Percentiles rank a stretch among this genome's conserved stretches.
Conservation (phyloP, 2,888 invertebrate genomes). For the Liodrosophila aerea region DNA sequence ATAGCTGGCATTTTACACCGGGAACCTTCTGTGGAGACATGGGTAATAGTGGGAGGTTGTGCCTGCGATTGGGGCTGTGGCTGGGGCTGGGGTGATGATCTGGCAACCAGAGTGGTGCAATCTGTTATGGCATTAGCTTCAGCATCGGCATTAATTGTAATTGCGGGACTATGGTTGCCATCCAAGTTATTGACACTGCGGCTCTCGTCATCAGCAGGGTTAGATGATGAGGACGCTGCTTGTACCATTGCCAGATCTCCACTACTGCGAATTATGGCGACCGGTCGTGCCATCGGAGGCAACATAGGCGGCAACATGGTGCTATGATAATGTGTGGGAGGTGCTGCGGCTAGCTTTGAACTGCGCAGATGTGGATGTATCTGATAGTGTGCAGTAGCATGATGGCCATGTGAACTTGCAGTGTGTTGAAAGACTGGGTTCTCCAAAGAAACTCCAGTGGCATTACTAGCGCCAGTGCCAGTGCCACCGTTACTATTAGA, state of each 20-base stretch:
- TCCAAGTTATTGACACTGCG: constrained; percentile 32
- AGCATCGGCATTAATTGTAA: constrained; percentile 39
- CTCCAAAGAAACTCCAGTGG: constrained; percentile 24
- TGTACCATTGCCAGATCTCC: constrained; percentile 86
- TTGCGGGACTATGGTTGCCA: constrained; percentile 44
- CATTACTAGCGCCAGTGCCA: not conserved
- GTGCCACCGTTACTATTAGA: not conserved
- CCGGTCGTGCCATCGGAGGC: constrained; percentile 97
- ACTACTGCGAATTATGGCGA: constrained; percentile 96
- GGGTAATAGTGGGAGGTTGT: constrained; percentile 42
- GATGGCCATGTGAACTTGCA: constrained; percentile 24
- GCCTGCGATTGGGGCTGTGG: constrained; percentile 27
- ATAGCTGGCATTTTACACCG: constrained; percentile 54
- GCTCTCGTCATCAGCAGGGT: constrained; percentile 39
- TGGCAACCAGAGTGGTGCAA: constrained; percentile 54
- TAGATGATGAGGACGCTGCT: constrained; percentile 82
- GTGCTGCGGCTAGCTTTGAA: constrained; percentile 41
- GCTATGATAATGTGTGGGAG: constrained; percentile 83
- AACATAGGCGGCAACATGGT: constrained; percentile 97
- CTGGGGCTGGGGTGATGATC: constrained; percentile 59
- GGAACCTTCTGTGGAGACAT: constrained; percentile 31
- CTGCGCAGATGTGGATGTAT: constrained; percentile 55
- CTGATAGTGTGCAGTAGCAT: constrained; percentile 42
- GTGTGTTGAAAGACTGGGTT: constrained; percentile 51
- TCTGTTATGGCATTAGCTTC: constrained; percentile 23